A percentile compares a stretch with the other conserved stretches of the same genome.
Conservation (phyloP, 2,113 vertebrate species). For the Gobio gobio region DNA sequence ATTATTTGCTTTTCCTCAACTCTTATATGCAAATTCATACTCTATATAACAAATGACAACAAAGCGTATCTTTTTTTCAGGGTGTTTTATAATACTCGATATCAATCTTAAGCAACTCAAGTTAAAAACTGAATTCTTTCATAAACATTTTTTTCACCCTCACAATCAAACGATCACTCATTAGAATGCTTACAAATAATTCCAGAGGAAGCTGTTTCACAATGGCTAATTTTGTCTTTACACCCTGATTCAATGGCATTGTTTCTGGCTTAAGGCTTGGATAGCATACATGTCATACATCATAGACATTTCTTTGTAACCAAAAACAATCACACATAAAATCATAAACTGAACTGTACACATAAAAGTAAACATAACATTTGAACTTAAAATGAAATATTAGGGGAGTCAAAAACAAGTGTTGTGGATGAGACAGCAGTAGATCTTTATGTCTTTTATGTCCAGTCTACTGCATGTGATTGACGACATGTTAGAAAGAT, state of each 20-base stretch:
- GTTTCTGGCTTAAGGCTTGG: conserved; percentile 52
- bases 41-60: background rate
- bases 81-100: conserved; percentile 42
- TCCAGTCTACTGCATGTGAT: conserved; percentile 21
- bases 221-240: background rate
- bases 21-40: background rate
- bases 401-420: conserved; percentile 6
- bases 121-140: conserved; percentile 37
- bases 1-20: background rate
- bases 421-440: background rate
- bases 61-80: conserved; percentile 1
- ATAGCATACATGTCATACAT: conserved; percentile 24
- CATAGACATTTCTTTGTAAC: conserved; percentile 32
- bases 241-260: conserved; percentile 34
- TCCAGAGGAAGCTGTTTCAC: conserved; percentile 12
- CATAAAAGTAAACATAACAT: conserved; percentile 45
- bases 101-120: conserved; percentile 28
- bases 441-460: background rate
- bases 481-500: background rate
- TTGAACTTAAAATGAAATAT: background rate
- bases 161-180: conserved; percentile 38
- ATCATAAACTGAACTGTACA: conserved; percentile 54
- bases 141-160: conserved; percentile 27
- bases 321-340: conserved; percentile 44
- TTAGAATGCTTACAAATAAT: conserved; percentile 16